Evolutionary conservation across 2,888 invertebrate genomes (phyloP), one percentile per base, ranked within the genome.

Genomic region (Ectobius pallidus): DNA sequence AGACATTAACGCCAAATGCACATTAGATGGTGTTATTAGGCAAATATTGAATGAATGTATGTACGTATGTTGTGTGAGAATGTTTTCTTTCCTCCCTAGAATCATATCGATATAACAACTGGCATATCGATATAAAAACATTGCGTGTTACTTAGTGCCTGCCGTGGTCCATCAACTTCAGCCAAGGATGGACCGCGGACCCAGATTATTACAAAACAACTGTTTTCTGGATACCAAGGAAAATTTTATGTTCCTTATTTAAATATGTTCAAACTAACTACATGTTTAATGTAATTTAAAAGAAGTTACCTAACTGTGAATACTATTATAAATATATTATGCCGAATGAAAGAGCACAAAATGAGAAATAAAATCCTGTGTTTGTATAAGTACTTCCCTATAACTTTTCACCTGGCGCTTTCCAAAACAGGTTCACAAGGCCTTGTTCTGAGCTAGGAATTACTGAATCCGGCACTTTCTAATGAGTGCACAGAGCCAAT

Each of bases 111-210:
- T 52, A 52, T 11, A 3, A 52, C 14, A 14, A 22, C 14, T 11
- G 14, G 49, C 22, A n/a, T 30, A 58, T 58, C 58, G 27, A 30
- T 30, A 30, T 30, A 2, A 30, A 58, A 32, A 30, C 1, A 34
- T 11, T 34, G 14, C 27, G 58, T 46, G 7, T n/a, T 46, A 46
- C 73, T 73, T 69, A 71, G 75, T 75, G 75, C 75, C 75, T 75
- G 61, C 72, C 72, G 52, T 68, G 75, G 18, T 69, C 70, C 72
- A 75, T 73, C 70, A 67, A 27, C 70, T 30, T 58, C 75, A 75
- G 75, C 75, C 75, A 75, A 72, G 68, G 73, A 71, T 75, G 70
- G 67, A 61, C 61, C 75, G 52, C 61, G 75, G 70, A 52, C 27
- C 55, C n/a, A 63, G 9, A 30, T n/a, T 58, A 61, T 68, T 71